phyloP scores from a whole-genome alignment of 2,113 vertebrate genomes.

The Oenanthe oenanthe region DNA sequence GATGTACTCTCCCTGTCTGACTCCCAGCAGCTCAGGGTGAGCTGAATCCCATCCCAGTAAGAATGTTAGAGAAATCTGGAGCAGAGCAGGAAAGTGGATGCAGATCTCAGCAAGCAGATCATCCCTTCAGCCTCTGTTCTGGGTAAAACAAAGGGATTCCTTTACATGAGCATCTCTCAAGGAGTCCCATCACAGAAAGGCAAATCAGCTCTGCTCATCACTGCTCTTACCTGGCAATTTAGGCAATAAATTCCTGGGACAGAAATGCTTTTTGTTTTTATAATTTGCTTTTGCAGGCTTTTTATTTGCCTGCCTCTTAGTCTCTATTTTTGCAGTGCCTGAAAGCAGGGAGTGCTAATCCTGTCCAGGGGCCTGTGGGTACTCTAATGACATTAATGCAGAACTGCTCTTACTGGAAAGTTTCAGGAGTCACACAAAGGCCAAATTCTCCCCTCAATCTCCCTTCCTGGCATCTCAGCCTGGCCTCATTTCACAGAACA shows the following conservation, averaged over 20 bases:
- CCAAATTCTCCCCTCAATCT: not conserved
- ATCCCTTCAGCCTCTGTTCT: not conserved
- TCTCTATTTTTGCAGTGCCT: not conserved
- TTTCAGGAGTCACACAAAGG: not conserved
- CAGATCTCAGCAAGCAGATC: not conserved
- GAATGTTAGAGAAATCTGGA: not conserved
- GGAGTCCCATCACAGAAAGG: not conserved
- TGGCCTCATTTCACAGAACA: not conserved
- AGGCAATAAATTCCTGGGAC: not conserved
- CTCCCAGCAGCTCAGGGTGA: not conserved
- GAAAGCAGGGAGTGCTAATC: not conserved
- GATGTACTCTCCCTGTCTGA: not conserved
- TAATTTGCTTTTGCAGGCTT: fast-evolving
- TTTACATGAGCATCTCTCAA: not conserved
- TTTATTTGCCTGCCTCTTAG: not conserved
- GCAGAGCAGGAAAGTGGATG: not conserved
- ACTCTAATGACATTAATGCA: not conserved
- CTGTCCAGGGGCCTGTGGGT: not conserved
- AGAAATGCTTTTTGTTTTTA: fast-evolving
- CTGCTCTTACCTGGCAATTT: not conserved
- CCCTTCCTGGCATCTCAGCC: not conserved
- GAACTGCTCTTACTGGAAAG: not conserved
- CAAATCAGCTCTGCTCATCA: not conserved
- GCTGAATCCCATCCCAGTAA: not conserved
- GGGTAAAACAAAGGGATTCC: not conserved